Evolutionary conservation across 2,888 invertebrate species (phyloP).

Genomic region (Sicus ferrugineus): DNA sequence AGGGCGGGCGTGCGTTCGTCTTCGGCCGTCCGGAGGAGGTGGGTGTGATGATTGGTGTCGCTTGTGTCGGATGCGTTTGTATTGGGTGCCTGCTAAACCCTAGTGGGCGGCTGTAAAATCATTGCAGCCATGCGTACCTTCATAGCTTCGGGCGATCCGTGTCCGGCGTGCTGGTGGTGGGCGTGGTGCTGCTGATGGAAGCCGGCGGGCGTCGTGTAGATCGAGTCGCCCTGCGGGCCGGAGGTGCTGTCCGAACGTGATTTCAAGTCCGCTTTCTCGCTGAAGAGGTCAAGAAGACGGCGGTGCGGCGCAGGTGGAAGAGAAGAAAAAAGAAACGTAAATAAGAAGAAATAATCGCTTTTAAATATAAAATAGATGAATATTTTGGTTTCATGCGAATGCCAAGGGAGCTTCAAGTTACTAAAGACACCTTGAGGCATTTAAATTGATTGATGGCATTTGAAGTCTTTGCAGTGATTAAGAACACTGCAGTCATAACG

Average conservation of each 20-base stretch:
- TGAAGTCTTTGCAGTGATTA: too few relatives aligned
- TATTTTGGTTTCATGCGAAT: too few relatives aligned
- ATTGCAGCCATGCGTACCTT: slow-evolving; percentile 91
- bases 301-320: too few relatives aligned
- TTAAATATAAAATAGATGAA: too few relatives aligned
- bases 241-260: slow-evolving; percentile 65
- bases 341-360: background rate
- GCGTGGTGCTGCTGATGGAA: slow-evolving; percentile 60
- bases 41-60: slow-evolving; percentile 41
- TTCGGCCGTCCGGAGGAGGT: slow-evolving; percentile 40
- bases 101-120: slow-evolving; percentile 88
- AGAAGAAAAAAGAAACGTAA: background rate
- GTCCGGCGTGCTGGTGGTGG: slow-evolving; percentile 48
- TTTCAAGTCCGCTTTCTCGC: slow-evolving; percentile 65
- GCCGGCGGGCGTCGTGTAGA: slow-evolving; percentile 71
- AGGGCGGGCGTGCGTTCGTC: slow-evolving; percentile 42
- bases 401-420: too few relatives aligned
- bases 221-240: slow-evolving; percentile 78
- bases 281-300: slow-evolving; percentile 38
- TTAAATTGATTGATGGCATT: too few relatives aligned
- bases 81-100: slow-evolving; percentile 70
- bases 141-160: slow-evolving; percentile 77
- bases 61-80: slow-evolving; percentile 41
- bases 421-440: too few relatives aligned
- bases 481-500: too few relatives aligned